Evolutionary conservation across 2,888 invertebrate genomes (phyloP).

Genomic region (Cataglyphis altisquamis): DNA sequence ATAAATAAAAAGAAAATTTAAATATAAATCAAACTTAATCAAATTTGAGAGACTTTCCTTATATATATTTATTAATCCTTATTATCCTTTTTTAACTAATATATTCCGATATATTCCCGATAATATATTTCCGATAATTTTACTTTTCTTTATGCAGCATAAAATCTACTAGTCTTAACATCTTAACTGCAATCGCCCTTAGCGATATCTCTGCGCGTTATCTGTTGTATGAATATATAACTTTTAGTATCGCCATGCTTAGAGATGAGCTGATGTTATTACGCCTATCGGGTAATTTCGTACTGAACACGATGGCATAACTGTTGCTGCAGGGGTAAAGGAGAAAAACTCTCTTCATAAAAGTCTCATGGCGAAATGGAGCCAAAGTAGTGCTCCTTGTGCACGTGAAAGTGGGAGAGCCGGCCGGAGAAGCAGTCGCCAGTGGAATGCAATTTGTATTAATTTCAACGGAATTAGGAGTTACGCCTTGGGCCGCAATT

Average conservation of each 20-base stretch:
- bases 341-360: constrained; percentile 58
- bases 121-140: background rate
- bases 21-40: background rate
- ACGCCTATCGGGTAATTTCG: constrained; percentile 46
- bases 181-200: constrained; percentile 10
- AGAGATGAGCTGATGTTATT: constrained; percentile 40
- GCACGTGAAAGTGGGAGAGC: constrained; percentile 55
- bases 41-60: background rate
- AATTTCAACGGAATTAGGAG: constrained; percentile 80
- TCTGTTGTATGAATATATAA: constrained; percentile 51
- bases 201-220: constrained; percentile 33
- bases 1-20: background rate
- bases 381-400: constrained; percentile 46
- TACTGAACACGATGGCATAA: constrained; percentile 14
- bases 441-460: constrained; percentile 79
- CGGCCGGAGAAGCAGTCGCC: constrained; percentile 58
- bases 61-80: background rate
- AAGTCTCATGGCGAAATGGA: constrained; percentile 60
- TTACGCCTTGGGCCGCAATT: constrained; percentile 79
- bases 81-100: background rate
- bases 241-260: constrained; percentile 48
- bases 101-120: background rate
- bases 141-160: background rate
- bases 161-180: background rate
- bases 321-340: constrained; percentile 23